Percentiles rank a stretch among this genome's conserved stretches.
Evolutionary conservation across 2,888 invertebrate genomes (phyloP).

Genomic region (Oscheius sp.): DNA sequence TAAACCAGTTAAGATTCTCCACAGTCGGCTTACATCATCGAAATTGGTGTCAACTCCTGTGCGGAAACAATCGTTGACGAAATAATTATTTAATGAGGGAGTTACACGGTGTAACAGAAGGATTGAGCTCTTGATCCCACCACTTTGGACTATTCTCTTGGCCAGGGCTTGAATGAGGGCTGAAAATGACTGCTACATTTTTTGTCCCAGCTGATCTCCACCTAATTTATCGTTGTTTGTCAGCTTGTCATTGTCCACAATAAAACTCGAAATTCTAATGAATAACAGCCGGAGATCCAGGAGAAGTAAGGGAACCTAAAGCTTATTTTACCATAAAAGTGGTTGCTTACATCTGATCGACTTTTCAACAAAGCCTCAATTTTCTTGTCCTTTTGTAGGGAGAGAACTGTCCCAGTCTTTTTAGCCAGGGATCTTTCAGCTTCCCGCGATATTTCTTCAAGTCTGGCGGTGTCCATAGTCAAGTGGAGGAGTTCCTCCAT

Average conservation of each 20-base stretch:
- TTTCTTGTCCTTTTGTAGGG: background rate
- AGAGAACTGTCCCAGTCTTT: background rate
- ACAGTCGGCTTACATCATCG: no score
- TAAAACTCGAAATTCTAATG: constrained; percentile 4
- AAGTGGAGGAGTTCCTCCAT: background rate
- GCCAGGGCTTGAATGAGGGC: background rate
- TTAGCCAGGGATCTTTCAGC: background rate
- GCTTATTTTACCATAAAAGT: no score
- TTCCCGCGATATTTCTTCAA: background rate
- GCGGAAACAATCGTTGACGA: background rate
- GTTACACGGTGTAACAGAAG: constrained; percentile 10
- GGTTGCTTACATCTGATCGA: background rate
- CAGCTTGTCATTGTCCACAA: constrained; percentile 19
- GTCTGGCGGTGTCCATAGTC: background rate
- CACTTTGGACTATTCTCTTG: background rate
- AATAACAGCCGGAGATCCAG: constrained; percentile 16
- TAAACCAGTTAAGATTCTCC: background rate
- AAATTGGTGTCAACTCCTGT: no score
- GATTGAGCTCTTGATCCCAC: constrained; percentile 2
- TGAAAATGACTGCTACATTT: background rate
- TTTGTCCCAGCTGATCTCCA: no score
- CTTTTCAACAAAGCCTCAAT: background rate
- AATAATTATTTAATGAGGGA: background rate
- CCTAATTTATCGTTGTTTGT: constrained; percentile 8
- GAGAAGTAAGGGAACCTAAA: constrained; percentile 24